Conservation (phyloP, 2,113 vertebrate species). For the Haplotaxodon microlepis region DNA sequence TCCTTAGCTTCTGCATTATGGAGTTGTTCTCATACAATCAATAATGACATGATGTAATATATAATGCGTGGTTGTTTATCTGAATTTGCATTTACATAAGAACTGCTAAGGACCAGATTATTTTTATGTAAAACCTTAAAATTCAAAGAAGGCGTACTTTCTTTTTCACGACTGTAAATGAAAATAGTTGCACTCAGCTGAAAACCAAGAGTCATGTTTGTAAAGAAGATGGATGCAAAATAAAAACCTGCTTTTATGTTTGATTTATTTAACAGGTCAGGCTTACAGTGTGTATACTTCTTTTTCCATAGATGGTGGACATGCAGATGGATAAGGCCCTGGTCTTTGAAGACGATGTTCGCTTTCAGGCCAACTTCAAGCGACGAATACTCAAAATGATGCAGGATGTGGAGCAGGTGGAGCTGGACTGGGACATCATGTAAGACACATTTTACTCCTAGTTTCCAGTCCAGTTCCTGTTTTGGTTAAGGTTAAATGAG, state of each 20-base stretch:
- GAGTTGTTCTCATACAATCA: neutral
- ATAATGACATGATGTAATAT: neutral
- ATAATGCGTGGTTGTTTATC: neutral
- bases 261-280: neutral
- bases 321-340: constrained; percentile 76
- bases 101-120: neutral
- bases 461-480: neutral
- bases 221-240: neutral
- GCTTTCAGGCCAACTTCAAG: constrained; percentile 88
- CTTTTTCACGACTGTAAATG: neutral
- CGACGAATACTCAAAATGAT: constrained; percentile 75
- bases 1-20: neutral
- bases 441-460: constrained; percentile 42
- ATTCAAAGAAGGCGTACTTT: neutral
- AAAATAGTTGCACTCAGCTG: neutral
- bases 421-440: constrained; percentile 92
- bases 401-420: constrained; percentile 75
- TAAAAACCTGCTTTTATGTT: neutral
- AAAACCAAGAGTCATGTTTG: neutral
- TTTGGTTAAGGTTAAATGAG: neutral
- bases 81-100: neutral
- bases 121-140: neutral
- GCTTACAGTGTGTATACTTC: neutral
- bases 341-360: constrained; percentile 88
- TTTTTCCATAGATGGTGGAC: constrained; percentile 74